These are phyloP conservation scores for Athalia cordata DNA, from an alignment of 2,888 invertebrate genomes.

Conservation along the genomic window DNA sequence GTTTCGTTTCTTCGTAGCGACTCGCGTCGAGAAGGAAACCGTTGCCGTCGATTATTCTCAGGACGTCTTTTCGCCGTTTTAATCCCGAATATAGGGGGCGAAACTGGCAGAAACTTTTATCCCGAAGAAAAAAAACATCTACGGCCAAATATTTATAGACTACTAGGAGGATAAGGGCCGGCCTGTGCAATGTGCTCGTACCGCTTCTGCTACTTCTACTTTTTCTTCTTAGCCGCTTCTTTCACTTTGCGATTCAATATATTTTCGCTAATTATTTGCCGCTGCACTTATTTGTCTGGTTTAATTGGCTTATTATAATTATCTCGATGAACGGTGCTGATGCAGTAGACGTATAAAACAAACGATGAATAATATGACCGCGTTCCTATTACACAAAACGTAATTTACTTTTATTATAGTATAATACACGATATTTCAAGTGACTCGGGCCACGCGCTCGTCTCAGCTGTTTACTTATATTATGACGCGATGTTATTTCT, in stretches of 20 bases:
- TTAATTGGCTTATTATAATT: too few species aligned
- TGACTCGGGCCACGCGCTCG: background rate
- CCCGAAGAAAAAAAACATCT: background rate
- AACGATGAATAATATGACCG: too few species aligned
- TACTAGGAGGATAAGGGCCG: background rate
- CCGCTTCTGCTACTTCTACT: background rate
- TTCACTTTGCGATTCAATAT: background rate
- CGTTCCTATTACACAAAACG: too few species aligned
- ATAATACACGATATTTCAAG: background rate
- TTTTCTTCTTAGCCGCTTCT: background rate
- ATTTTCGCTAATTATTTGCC: background rate
- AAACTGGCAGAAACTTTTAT: background rate
- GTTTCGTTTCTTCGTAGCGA: background rate
- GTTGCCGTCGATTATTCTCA: conserved; percentile 55
- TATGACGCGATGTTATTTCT: conserved; percentile 42
- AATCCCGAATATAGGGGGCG: conserved; percentile 45
- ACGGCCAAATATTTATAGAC: conserved; percentile 30
- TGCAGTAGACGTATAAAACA: too few species aligned
- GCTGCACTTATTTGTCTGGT: too few species aligned
- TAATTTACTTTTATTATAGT: too few species aligned
- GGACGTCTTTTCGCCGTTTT: conserved; percentile 55
- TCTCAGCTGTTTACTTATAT: conserved; percentile 5
- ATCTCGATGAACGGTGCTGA: too few species aligned
- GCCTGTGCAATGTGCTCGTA: background rate
- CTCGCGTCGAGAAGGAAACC: conserved; percentile 27